Evolutionary conservation across 2,797 vertebrate genomes (phyloP).

Genomic region (Eospalax fontanierii): DNA sequence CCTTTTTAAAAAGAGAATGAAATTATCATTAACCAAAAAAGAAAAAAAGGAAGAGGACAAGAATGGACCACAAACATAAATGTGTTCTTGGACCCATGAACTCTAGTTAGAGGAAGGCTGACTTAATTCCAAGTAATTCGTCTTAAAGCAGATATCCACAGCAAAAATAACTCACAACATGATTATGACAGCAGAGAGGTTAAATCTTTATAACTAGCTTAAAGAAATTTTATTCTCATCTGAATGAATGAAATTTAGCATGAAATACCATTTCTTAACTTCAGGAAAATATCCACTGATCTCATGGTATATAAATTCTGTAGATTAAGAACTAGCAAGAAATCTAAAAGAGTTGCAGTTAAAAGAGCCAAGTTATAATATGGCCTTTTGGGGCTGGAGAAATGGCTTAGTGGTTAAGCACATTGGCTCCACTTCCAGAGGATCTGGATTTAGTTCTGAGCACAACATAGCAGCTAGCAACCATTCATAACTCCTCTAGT

Average conservation of each 20-base stretch:
- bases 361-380: background rate
- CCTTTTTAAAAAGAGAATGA: background rate
- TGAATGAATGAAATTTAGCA: background rate
- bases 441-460: too few species aligned
- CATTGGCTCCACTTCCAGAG: too few species aligned
- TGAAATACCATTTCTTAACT: background rate
- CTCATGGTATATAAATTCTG: background rate
- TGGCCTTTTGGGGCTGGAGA: background rate
- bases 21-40: background rate
- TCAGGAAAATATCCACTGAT: constrained; percentile 16
- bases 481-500: too few species aligned
- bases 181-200: background rate
- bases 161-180: background rate
- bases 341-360: background rate
- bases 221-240: background rate
- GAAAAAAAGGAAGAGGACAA: too few species aligned
- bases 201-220: background rate
- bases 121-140: background rate
- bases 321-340: background rate
- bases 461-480: too few species aligned
- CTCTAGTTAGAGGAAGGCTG: background rate
- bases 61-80: background rate
- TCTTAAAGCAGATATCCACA: constrained; percentile 3
- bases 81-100: background rate
- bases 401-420: background rate